Evolutionary conservation across 2,888 invertebrate genomes (phyloP), one percentile per base, ranked within the genome.

Genomic region (Platycheirus rosarum): DNA sequence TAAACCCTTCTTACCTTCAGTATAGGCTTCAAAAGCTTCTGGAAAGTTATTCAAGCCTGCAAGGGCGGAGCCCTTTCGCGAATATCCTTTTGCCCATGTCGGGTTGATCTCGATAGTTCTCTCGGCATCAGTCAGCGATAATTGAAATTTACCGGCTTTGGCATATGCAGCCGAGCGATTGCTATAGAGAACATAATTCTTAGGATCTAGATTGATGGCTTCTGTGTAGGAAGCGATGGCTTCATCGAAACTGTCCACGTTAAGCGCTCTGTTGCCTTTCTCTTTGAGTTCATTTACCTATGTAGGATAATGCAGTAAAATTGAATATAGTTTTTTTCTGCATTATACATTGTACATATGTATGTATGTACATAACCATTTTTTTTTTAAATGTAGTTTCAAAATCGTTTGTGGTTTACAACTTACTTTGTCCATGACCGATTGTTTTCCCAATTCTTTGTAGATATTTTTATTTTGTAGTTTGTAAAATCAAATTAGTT

Each of bases 141-240:
- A 92, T 1, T 91, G 89, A 87, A 94, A 97, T 84, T 95, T 93
- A 20, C 93, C 94, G 49, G 94, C 93, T 91, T 97, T 97, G 1
- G 96, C 95, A 88, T 95, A 94, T 5, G 97, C 97, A 5, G 97
- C 97, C 0, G 97, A 97, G 68, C 98, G 93, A 91, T 98, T 98
- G 86, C 97, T 97, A 88, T 92, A 97, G 20, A 98, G 92, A 88
- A 98, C 97, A 92, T 97, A 96, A 91, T 97, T 97, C 37, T 92
- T 93, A 0, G 92, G 92, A 88, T 97, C 97, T 77, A 97, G 89
- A 11, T 92, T 91, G 84, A 98, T 96, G 4, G 96, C 98, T 87
- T 95, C 93, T 2, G 96, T 93, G 88, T 98, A 98, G 86, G 91
- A 93, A 84, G 93, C 92, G 62, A 97, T 92, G 0, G 98, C 97